Evolutionary conservation across 2,888 invertebrate species (phyloP), one percentile per base, ranked within the genome.

Genomic region (Cantharis rustica): DNA sequence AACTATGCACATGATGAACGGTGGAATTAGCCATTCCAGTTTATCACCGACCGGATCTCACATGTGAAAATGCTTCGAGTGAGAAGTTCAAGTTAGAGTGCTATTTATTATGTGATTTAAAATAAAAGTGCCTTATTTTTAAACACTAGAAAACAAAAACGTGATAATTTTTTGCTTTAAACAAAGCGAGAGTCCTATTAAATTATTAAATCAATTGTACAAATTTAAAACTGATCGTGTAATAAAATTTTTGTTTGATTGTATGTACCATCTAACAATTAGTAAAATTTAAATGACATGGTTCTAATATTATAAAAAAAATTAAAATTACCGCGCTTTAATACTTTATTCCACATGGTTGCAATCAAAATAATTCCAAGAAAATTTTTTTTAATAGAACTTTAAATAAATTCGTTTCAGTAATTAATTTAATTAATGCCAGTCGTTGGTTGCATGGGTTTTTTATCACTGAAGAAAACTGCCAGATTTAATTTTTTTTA

Each of bases 1-100:
- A 15, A 84, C 85, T 16, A 86, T 86, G 85, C 86, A 86, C 73
- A 85, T 86, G 84, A 84, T 86, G 47, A 86, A 86, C 72, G 79
- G 85, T 23, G 85, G 86, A 10, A 85, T 86, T 82, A 82, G 81
- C 63, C 83, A 83, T 66, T 86, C 86, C 16, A 79, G 86, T 20
- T 79, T 84, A 23, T 78, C 83, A 5, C 83, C 77, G 11, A 78
- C 79, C 13, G 79, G 78, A 61, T 73, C 78, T 15, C 79, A 80
- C 27, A 75, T 79, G 64, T 20, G 63, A 17, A 16, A 63, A 11
- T 17, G n/a, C 64, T 64, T 64, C 64, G 9, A 64, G 20, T 31
- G 47, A 47, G 47, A 9, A 47, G 5, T 47, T 47, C 47, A 47
- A 47, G 11, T 47, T 47, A 47, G 47, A 47, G 47, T 47, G 47